Evolutionary conservation across 1,140 invertebrate genomes (phyloP), one percentile per base, ranked within the genome.

Genomic region (Dreissena rostriformis): DNA sequence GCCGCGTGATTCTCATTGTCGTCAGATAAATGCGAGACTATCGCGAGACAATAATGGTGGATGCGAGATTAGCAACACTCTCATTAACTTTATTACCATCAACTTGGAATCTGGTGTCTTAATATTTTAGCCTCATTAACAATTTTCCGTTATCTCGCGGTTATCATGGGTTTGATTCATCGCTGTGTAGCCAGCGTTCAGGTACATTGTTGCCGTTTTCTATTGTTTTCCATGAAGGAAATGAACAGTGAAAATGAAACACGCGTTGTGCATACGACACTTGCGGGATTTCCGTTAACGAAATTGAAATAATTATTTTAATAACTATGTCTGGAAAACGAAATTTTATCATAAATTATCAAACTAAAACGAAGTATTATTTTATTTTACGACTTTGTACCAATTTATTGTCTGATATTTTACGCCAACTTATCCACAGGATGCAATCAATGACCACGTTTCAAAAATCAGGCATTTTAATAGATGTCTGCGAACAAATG

Each of bases 71-170:
- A 61, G 57, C 57, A 61, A 61, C 57, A 61, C 57, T 61, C 57
- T 61, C 57, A 61, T 61, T 61, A 61, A 61, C 57, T 61, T 61
- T 61, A 61, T 61, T 61, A 61, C 57, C 22, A 24, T n/a, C 57
- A 61, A n/a, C 22, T 24, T 24, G 12, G 57, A 24, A 19, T 61
- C 57, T 61, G 57, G 17, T 61, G 17, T 61, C 17, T 61, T 57
- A 61, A 61, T 61, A 61, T 39, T 39, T 39, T 39, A 39, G 39
- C 39, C 39, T 24, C 57, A 61, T 61, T 61, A 61, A 61, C 57
- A 61, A 61, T 61, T 61, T 61, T 61, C 22, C 57, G 57, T 61
- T 61, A 61, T 61, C 57, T 61, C 11, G 17, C 57, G 22, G 22
- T 39, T 39, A 61, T 61, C 57, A 24, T 11, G 17, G 22, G 57